Base-by-base conservation (phyloP, 2,113 vertebrate species). In the Struthio camelus region DNA sequence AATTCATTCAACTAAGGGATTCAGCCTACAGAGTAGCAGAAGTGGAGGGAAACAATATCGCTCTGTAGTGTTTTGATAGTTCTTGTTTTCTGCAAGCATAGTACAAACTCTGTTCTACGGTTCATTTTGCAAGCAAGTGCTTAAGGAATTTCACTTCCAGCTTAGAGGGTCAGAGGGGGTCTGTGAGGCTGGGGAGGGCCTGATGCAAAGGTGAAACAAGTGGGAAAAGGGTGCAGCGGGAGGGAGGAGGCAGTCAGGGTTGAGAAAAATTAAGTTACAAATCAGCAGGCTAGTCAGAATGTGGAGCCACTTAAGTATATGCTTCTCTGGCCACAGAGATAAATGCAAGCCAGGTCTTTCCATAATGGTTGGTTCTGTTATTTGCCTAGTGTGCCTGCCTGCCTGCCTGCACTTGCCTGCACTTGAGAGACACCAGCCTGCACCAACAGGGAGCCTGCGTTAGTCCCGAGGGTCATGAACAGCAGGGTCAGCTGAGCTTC, bases 1-100 rank as follows among this genome's bases (percentile, higher is more conserved):
- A 96, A 97, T 91, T 97, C 95, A 97, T 87, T 71, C 2, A 2
- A 64, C 38, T 34, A 58, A 75, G 69, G 81, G 79, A 86, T 97
- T 94, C 89, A 90, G 89, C 46, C 87, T 65, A 27, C 58, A 67
- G 54, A 75, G 67, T 11, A 71, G 76, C 77, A 94, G 90, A 86
- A 96, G 65, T 67, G 71, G 67, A 89, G 67, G 67, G 87, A 97
- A 95, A 89, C 59, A 90, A 92, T 85, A 36, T n/a, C 70, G 54
- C 58, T 95, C 80, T 77, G 70, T 77, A 83, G 53, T 82, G 30
- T 91, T 91, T 81, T 46, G 78, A 77, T 69, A 83, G 87, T 85
- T 72, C 54, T 83, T 44, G 59, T 34, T n/a, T 78, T 87, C 58
- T 54, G 0, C 24, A 62, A 87, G 28, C 42, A 59, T 7, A 54